Evolutionary conservation across 2,888 invertebrate genomes (phyloP).

Genomic region (Dynastes grantii): DNA sequence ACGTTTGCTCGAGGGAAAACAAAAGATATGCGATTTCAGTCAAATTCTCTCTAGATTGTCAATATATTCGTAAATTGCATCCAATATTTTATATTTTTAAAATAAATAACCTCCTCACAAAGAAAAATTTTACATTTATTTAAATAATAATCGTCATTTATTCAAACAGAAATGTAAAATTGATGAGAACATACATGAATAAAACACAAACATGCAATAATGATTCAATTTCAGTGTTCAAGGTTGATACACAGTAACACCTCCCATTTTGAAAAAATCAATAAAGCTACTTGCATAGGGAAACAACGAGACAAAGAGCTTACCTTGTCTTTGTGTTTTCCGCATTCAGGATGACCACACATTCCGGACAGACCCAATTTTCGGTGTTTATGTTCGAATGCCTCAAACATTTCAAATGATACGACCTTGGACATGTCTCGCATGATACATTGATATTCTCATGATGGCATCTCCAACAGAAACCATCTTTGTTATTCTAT

Average conservation of each 20-base stretch:
- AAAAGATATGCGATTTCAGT: too few species aligned
- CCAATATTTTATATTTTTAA: too few species aligned
- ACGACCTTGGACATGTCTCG: conserved; percentile 88
- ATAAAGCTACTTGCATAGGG: conserved; percentile 14
- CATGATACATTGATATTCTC: conserved; percentile 79
- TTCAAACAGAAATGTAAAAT: not conserved
- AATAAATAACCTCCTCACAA: too few species aligned
- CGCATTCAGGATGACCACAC: conserved; percentile 80
- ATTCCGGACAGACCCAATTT: conserved; percentile 93
- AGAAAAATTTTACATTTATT: not conserved
- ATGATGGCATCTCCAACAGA: conserved; percentile 94
- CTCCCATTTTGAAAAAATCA: conserved; percentile 20
- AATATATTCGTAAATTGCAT: too few species aligned
- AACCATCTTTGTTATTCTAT: conserved; percentile 78
- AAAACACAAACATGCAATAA: not conserved
- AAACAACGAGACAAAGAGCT: conserved; percentile 44
- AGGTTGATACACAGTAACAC: conserved; percentile 4
- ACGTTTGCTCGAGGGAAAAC: too few species aligned
- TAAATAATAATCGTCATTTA: not conserved
- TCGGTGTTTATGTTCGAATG: conserved; percentile 70
- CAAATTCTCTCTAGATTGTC: too few species aligned
- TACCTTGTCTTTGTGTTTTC: conserved; percentile 82
- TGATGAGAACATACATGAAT: not conserved
- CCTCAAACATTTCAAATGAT: conserved; percentile 85
- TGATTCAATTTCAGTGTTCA: not conserved